Percentiles rank a stretch among this genome's conserved stretches.
These are phyloP conservation scores for Taphrorychus bicolor DNA, from an alignment of 2,888 invertebrate species.

Conservation along the genomic window DNA sequence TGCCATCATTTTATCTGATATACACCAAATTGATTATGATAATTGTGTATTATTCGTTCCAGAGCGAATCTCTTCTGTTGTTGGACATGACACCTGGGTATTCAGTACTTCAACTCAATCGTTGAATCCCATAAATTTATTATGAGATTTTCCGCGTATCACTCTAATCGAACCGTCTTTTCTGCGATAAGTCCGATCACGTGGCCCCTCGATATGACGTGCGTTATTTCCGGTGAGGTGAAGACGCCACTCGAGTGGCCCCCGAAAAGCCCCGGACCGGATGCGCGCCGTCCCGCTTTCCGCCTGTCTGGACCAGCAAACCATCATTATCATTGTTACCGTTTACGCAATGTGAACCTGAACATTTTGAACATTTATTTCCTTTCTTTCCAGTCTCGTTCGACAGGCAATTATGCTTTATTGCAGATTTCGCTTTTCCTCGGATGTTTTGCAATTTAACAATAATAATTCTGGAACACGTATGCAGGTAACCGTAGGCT, in stretches of 20 bases:
- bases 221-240: conserved; percentile 46
- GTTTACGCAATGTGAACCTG: conserved; percentile 28
- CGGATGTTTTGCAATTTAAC: no score
- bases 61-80: no score
- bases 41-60: no score
- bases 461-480: not conserved
- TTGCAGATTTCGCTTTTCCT: not conserved
- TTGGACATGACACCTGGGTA: no score
- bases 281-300: conserved; percentile 41
- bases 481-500: not conserved
- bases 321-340: conserved; percentile 37
- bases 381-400: conserved; percentile 13
- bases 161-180: no score
- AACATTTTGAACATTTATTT: conserved; percentile 26
- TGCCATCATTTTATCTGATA: no score
- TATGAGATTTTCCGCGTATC: no score
- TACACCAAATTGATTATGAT: no score
- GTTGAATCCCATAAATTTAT: no score
- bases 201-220: conserved; percentile 49
- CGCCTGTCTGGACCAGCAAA: conserved; percentile 42
- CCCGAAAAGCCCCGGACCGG: conserved; percentile 29
- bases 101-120: no score
- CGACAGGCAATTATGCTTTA: conserved; percentile 21
- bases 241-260: conserved; percentile 45
- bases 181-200: conserved; percentile 46